Base-by-base conservation (phyloP, 2,888 invertebrate genomes). In the Aromia moschata region DNA sequence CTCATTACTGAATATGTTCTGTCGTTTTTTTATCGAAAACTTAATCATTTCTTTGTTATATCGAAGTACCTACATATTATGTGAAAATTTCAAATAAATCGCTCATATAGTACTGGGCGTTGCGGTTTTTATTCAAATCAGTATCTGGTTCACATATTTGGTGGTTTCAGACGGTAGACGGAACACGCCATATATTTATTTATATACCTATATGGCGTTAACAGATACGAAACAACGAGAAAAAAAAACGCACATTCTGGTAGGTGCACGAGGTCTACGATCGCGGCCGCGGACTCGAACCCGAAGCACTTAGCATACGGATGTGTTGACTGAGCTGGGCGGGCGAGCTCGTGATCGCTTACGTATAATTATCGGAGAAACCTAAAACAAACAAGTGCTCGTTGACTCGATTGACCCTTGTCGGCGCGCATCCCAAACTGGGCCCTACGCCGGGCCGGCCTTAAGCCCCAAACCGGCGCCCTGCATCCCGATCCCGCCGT, bases 351-450 rank as follows among this genome's bases (percentile, higher is more conserved):
- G 79, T 79, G 79, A 78, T 78, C 79, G 72, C 77, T 77, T 76
- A 78, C 75, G 74, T 79, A 77, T 79, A 79, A 79, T 79, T 79
- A 79, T 78, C 77, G 70, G 70, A 77, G 75, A 76, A 78, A 77
- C 77, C 74, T 76, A 78, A 79, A 79, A 79, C 79, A 79, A 79
- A 79, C 79, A 79, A 78, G 78, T 74, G 71, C 77, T 78, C 74
- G 76, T 77, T 78, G 77, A 78, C 77, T 77, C 71, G 77, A 64
- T 77, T 77, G 77, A 77, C 77, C 75, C 72, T 65, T n/a, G n/a
- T n/a, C 70, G 64, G 64, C 62, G 45, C 66, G 69, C 71, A 68
- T 58, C 67, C 70, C 63, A 70, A 73, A 69, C 63, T 73, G 67
- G 70, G 65, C 70, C 68, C 68, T 72, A 72, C 58, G 64, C 53